Conservation (phyloP, 2,113 vertebrate genomes). For the Erinaceus europaeus region DNA sequence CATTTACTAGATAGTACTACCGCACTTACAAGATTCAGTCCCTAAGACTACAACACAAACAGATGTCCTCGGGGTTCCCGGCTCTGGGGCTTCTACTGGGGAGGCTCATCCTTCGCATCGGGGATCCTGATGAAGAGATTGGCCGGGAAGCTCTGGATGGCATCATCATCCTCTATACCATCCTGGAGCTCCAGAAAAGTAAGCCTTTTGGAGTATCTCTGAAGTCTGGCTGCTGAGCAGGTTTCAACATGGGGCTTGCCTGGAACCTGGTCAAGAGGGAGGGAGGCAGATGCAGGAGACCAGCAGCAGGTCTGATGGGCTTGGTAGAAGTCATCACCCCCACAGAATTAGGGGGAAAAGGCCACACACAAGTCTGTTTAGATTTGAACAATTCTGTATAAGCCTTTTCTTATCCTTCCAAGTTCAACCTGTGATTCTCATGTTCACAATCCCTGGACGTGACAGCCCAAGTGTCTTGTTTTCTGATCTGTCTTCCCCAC, state of each 20-base stretch:
- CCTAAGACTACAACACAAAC: slow-evolving; percentile 4
- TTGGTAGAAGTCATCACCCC: background rate
- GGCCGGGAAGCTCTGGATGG: slow-evolving; percentile 69
- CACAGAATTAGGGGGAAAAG: background rate
- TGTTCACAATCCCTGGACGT: background rate
- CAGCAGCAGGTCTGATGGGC: background rate
- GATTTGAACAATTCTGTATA: background rate
- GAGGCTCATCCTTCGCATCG: slow-evolving; percentile 62
- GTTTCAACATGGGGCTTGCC: background rate
- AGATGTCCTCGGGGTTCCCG: slow-evolving; percentile 61
- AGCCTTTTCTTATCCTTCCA: background rate
- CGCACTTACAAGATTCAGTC: background rate
- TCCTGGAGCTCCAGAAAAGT: slow-evolving; percentile 70
- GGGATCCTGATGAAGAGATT: slow-evolving; percentile 64
- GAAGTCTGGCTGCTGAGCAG: background rate
- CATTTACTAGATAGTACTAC: background rate
- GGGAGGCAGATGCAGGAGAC: background rate
- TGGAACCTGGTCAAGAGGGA: background rate
- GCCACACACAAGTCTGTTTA: background rate
- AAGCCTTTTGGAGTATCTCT: background rate
- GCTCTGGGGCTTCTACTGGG: slow-evolving; percentile 67
- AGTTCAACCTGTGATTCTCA: background rate
- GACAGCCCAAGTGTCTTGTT: too few relatives aligned
- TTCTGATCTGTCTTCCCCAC: background rate
- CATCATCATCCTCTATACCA: slow-evolving; percentile 68